These are phyloP conservation scores for Trididemnum clinides DNA, from an alignment of 23 tunicate species.

Conservation along the genomic window DNA sequence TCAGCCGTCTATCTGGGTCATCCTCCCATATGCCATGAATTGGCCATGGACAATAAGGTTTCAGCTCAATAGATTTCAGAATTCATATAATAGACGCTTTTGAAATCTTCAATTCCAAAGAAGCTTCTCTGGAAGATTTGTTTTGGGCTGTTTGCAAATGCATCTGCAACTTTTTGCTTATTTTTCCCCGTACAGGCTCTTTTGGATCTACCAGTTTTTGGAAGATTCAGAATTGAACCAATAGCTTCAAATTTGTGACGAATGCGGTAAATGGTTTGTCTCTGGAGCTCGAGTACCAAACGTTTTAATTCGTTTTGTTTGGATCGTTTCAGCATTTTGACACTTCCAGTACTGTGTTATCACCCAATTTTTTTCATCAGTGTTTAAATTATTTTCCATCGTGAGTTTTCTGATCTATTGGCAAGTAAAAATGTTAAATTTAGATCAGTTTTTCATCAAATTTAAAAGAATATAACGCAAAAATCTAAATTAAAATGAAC, in stretches of 20 bases:
- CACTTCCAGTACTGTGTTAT: too few relatives aligned
- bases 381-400: too few relatives aligned
- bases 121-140: too few relatives aligned
- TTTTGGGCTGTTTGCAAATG: background rate
- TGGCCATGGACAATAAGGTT: background rate
- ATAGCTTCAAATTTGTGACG: background rate
- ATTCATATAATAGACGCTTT: background rate
- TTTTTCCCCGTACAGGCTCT: background rate
- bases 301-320: too few relatives aligned
- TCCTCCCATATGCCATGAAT: background rate
- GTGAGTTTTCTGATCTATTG: too few relatives aligned
- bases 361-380: too few relatives aligned
- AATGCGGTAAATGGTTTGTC: background rate
- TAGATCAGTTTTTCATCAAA: too few relatives aligned
- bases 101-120: background rate
- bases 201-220: background rate
- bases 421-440: too few relatives aligned
- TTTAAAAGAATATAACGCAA: too few relatives aligned
- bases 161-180: background rate
- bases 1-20: background rate
- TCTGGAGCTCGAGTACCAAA: background rate
- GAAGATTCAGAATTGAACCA: background rate
- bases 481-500: too few relatives aligned
- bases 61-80: background rate
- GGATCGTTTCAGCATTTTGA: too few relatives aligned